Evolutionary conservation across 2,113 vertebrate species (phyloP), one percentile per base, ranked within the genome.

Genomic region (Aegotheles bennettii): DNA sequence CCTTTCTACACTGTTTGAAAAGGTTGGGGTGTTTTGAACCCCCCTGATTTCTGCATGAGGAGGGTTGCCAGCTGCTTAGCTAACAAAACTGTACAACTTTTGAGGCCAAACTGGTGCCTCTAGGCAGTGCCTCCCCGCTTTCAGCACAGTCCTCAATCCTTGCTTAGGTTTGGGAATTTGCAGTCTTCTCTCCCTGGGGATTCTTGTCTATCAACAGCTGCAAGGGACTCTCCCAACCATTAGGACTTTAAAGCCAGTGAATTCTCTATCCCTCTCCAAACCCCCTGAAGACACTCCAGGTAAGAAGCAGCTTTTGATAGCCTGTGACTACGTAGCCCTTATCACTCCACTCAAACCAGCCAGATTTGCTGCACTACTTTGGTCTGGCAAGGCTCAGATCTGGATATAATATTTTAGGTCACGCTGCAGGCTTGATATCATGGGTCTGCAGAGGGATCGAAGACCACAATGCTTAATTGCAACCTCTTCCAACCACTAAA

Each of bases 401-500:
- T 96, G 93, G 42, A 68, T 84, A 56, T 47, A 61, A 10, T 61
- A 65, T 53, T 83, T 60, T 70, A 91, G 74, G 61, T 68, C 86
- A 64, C 18, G 3, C 56, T 31, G 3, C 85, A 93, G 60, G 84
- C 78, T 94, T 84, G 90, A 57, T 97, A 96, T 89, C 90, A 88
- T 3, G 18, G 50, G 57, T 61, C 76, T 78, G 84, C 67, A 92
- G 80, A 63, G 59, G 68, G 95, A 81, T 64, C 0, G 5, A 87
- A 90, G 78, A 77, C 76, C 79, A 82, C 50, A 51, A 33, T 73
- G 31, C 57, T 71, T 96, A 97, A 97, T 97, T 94, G 93, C 84
- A 95, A 25, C 79, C 82, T 93, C 5, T 25, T 91, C 65, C 87
- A 95, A 93, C 96, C 97, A 93, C 96, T 96, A 95, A 96, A 85